Percentiles rank a stretch among this genome's conserved stretches.
phyloP scores from a whole-genome alignment of 2,888 invertebrate genomes.

The Acleris literana region DNA sequence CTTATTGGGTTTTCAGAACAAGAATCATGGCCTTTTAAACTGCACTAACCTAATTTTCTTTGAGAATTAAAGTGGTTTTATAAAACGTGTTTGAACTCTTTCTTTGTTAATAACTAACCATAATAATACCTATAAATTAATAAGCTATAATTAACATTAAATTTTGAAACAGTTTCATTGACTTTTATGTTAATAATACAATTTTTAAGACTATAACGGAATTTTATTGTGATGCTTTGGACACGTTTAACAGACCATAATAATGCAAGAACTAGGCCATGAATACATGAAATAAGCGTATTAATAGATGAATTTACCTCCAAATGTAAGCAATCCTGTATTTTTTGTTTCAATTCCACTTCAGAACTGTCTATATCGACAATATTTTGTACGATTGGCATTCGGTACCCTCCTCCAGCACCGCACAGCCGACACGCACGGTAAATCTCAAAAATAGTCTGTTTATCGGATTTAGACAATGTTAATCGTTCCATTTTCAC shows the following conservation, averaged over 20 bases:
- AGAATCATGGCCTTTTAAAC: too few species aligned
- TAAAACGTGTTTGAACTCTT: neutral
- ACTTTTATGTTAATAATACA: too few species aligned
- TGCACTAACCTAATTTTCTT: neutral
- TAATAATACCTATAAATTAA: too few species aligned
- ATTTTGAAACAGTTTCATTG: too few species aligned
- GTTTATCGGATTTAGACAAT: slow-evolving; percentile 60
- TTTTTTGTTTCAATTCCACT: slow-evolving; percentile 69
- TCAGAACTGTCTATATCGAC: slow-evolving; percentile 58
- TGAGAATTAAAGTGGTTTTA: neutral
- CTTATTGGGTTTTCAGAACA: too few species aligned
- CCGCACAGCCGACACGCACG: slow-evolving; percentile 78
- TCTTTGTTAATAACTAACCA: neutral
- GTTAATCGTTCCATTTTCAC: slow-evolving; percentile 59
- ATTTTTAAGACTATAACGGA: too few species aligned
- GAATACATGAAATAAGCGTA: neutral
- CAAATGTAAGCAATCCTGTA: slow-evolving; percentile 74
- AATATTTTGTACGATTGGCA: slow-evolving; percentile 77
- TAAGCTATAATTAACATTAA: too few species aligned
- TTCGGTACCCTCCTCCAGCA: slow-evolving; percentile 77
- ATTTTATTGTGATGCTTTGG: neutral
- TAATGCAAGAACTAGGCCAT: neutral
- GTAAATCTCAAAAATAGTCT: slow-evolving; percentile 73
- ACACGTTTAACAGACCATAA: neutral
- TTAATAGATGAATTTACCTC: slow-evolving; percentile 59